These are phyloP conservation scores for Zaprionus ornatus DNA, from an alignment of 1,140 invertebrate genomes.

Conservation along the genomic window DNA sequence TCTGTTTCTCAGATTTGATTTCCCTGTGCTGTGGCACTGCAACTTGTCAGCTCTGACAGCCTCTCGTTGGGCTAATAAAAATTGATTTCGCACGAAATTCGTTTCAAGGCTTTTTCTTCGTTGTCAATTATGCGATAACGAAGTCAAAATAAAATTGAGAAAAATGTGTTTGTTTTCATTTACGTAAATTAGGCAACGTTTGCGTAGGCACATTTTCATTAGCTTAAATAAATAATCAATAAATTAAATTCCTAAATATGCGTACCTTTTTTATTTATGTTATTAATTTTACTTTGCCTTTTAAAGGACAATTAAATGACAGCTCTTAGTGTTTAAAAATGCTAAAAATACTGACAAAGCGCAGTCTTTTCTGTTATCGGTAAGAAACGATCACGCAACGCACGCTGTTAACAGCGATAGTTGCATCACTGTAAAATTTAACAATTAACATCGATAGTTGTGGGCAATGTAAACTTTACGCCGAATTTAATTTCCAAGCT, in stretches of 20 bases:
- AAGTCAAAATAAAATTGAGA: slow-evolving; percentile 6
- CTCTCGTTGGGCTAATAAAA: slow-evolving; percentile 24
- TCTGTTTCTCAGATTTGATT: slow-evolving; percentile 15
- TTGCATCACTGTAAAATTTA: too few relatives aligned
- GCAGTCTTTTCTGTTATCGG: too few relatives aligned
- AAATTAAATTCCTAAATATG: not conserved
- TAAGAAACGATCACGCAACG: too few relatives aligned
- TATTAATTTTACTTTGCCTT: too few relatives aligned
- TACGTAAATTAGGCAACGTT: not conserved
- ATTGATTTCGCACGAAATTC: slow-evolving; percentile 15
- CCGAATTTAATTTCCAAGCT: not conserved
- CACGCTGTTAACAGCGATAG: not conserved
- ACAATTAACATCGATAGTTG: not conserved
- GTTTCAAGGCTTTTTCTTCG: slow-evolving; percentile 10
- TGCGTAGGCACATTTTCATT: not conserved
- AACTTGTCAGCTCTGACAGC: slow-evolving; percentile 18
- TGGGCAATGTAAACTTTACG: not conserved
- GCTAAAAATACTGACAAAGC: too few relatives aligned
- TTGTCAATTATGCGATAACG: not conserved
- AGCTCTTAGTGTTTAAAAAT: too few relatives aligned
- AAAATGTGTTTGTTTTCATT: slow-evolving; percentile 3
- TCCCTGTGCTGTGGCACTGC: slow-evolving; percentile 3
- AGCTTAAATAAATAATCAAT: not conserved
- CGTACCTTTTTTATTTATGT: too few relatives aligned
- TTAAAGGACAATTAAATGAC: too few relatives aligned